These are phyloP conservation scores for Pachycephala philippinensis DNA, from an alignment of 2,113 vertebrate species.

Conservation along the genomic window DNA sequence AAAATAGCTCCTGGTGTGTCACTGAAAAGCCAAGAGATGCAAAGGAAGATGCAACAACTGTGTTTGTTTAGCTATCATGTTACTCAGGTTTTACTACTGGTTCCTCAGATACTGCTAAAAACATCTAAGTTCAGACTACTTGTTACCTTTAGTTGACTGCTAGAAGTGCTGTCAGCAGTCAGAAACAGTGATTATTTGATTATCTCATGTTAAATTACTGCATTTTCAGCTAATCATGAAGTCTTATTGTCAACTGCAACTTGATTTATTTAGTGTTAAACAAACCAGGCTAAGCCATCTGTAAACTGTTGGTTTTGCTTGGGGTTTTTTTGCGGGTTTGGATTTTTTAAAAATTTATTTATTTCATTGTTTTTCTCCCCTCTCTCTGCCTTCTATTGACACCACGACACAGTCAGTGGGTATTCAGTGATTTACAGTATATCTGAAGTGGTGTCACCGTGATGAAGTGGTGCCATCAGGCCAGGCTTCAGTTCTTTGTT, in stretches of 20 bases:
- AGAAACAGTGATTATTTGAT: neutral
- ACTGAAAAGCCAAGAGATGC: neutral
- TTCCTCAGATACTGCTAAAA: neutral
- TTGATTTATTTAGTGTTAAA: neutral
- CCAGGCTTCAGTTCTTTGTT: neutral
- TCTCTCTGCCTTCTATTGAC: neutral
- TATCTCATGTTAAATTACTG: neutral
- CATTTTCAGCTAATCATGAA: neutral
- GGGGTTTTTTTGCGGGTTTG: neutral
- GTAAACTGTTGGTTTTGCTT: neutral
- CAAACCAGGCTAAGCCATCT: neutral
- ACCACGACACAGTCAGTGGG: neutral
- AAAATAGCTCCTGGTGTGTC: neutral
- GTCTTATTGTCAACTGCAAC: neutral
- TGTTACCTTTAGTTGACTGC: neutral
- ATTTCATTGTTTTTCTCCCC: neutral
- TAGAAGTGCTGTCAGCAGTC: neutral
- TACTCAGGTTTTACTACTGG: neutral
- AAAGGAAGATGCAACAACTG: neutral
- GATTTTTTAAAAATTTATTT: neutral
- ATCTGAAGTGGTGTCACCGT: neutral
- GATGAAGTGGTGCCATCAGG: neutral
- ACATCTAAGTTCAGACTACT: neutral
- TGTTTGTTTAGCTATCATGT: neutral
- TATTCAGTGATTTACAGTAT: neutral